phyloP scores from a whole-genome alignment of 2,888 invertebrate genomes.

The Seira musarum region DNA sequence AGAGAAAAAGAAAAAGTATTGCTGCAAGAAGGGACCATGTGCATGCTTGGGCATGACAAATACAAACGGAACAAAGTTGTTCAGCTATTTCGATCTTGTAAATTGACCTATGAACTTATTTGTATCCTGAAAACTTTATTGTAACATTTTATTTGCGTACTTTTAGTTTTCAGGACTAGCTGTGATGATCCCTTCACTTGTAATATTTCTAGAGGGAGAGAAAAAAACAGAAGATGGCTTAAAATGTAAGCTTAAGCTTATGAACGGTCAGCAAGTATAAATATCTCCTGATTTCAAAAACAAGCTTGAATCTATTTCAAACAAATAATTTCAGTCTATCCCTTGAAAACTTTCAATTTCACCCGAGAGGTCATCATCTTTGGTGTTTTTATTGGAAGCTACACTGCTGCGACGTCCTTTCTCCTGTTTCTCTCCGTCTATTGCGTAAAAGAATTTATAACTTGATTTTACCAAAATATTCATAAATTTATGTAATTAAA shows the following conservation, averaged over 20 bases:
- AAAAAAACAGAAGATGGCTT: neutral
- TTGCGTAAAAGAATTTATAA: neutral
- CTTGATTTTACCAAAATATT: neutral
- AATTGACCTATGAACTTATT: neutral
- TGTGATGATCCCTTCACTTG: neutral
- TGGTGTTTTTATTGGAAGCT: neutral
- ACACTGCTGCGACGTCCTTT: neutral
- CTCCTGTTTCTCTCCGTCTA: neutral
- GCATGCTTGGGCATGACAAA: neutral
- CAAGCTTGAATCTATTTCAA: no score
- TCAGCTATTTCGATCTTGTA: neutral
- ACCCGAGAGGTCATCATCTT: neutral
- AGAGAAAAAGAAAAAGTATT: neutral
- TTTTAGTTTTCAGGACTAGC: neutral
- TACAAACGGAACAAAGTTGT: neutral
- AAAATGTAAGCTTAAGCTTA: neutral
- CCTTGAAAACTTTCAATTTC: neutral
- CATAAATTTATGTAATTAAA: neutral
- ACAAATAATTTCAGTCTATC: neutral
- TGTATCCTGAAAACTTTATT: neutral
- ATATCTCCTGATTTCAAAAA: no score
- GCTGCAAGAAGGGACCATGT: slow-evolving; percentile 1
- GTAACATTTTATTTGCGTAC: no score
- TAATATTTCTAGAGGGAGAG: neutral
- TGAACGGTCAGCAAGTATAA: no score